phyloP scores from a whole-genome alignment of 2,113 vertebrate genomes.

The Pongo pygmaeus region DNA sequence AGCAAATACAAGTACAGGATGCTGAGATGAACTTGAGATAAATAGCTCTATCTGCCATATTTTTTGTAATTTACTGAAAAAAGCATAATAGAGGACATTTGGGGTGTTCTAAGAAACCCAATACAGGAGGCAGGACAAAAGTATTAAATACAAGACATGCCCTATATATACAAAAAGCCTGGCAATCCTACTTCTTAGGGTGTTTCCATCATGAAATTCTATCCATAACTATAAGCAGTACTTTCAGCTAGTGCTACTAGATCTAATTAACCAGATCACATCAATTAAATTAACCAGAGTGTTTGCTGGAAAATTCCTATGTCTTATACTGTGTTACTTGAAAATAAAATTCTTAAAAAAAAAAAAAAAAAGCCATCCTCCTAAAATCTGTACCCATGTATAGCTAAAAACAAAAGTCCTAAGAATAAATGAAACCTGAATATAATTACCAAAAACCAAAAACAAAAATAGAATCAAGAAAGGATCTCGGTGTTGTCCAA shows the following conservation, averaged over 20 bases:
- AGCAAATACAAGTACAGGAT: not conserved
- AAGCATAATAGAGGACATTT: not conserved
- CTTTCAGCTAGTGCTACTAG: not conserved
- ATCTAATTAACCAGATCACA: not conserved
- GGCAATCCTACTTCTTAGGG: not conserved
- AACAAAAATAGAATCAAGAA: not conserved
- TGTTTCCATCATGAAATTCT: not conserved
- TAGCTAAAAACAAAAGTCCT: not conserved
- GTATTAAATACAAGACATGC: not conserved
- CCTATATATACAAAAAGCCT: not conserved
- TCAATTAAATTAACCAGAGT: not conserved
- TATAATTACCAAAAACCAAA: not conserved
- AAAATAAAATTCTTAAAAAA: slow-evolving; percentile 41
- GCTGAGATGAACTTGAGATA: not conserved
- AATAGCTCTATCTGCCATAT: not conserved
- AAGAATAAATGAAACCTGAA: not conserved
- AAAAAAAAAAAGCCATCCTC: not conserved
- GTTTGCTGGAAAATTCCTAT: not conserved
- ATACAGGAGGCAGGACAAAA: not conserved
- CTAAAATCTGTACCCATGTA: not conserved
- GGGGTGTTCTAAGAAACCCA: not conserved
- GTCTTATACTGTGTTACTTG: not conserved
- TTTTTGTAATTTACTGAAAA: not conserved
- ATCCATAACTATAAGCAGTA: not conserved
- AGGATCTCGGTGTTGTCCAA: not conserved